Conservation (phyloP, 1,140 invertebrate species). For the Cotesia vestalis region DNA sequence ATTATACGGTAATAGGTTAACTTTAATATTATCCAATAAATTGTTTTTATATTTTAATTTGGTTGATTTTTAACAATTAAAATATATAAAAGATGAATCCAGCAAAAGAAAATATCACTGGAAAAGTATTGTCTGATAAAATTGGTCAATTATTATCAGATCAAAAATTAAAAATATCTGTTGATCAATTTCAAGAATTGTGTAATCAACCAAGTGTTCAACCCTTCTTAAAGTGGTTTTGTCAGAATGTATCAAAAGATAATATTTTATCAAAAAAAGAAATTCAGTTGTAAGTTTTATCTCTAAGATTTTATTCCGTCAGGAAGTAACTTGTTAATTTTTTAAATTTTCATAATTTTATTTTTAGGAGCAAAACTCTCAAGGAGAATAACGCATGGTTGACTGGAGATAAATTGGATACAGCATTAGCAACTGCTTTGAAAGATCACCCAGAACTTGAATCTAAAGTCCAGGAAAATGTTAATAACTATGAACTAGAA, state of each 20-base stretch:
- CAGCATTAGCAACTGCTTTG: constrained; percentile 46
- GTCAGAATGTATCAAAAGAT: constrained; percentile 47
- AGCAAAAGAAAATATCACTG: constrained; percentile 47
- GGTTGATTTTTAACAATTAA: constrained; percentile 1
- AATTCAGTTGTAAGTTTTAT: constrained; percentile 50
- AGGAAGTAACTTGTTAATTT: background rate
- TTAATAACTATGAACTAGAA: constrained; percentile 32
- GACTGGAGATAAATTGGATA: constrained; percentile 50
- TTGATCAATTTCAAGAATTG: constrained; percentile 44
- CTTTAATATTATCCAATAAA: too few species aligned
- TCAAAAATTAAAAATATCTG: constrained; percentile 42
- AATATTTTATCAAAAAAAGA: constrained; percentile 55
- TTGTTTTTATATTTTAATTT: too few species aligned
- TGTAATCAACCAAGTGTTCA: constrained; percentile 46
- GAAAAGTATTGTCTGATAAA: constrained; percentile 49
- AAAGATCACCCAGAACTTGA: constrained; percentile 54
- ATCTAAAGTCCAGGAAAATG: constrained; percentile 44
- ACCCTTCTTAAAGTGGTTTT: constrained; percentile 61
- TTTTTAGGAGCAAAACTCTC: constrained; percentile 46
- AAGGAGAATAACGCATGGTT: constrained; percentile 49
- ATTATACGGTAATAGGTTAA: too few species aligned
- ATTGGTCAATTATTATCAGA: constrained; percentile 48
- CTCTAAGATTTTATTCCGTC: constrained; percentile 25
- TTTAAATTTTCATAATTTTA: background rate
- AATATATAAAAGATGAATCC: too few species aligned